These are phyloP conservation scores for Drosophila dunni DNA, from an alignment of 1,140 invertebrate genomes.

Conservation along the genomic window DNA sequence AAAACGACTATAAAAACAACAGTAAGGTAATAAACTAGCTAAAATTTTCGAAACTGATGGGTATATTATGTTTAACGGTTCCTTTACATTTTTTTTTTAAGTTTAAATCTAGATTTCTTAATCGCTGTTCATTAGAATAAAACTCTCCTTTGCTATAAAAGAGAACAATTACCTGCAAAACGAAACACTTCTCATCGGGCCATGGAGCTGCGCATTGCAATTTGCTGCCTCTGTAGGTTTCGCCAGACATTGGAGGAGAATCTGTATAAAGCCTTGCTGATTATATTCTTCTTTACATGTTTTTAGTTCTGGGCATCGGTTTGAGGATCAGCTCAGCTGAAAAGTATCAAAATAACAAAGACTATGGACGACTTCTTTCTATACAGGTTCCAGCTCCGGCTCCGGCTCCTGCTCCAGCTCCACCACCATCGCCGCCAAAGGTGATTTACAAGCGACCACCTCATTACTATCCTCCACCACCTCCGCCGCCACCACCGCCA, in stretches of 20 bases:
- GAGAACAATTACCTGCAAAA: constrained; percentile 30
- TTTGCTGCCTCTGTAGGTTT: constrained; percentile 24
- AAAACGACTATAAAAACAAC: constrained; percentile 17
- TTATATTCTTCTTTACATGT: neutral
- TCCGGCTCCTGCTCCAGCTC: neutral
- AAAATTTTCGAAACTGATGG: constrained; percentile 10
- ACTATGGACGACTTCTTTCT: constrained; percentile 10
- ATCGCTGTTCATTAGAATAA: constrained; percentile 22
- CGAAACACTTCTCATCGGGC: constrained; percentile 23
- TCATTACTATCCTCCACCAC: constrained; percentile 29
- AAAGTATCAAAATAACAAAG: neutral
- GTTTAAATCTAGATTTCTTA: constrained; percentile 3
- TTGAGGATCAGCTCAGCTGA: constrained; percentile 6
- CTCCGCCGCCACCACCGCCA: constrained; percentile 9
- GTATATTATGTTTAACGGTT: constrained; percentile 39
- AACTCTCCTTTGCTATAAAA: constrained; percentile 30
- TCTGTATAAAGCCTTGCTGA: neutral
- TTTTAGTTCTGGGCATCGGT: constrained; percentile 14
- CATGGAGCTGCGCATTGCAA: constrained; percentile 25
- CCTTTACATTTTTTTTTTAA: neutral
- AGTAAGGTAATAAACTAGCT: constrained; percentile 39
- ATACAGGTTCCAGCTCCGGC: constrained; percentile 5
- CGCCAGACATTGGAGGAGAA: neutral
- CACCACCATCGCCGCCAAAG: constrained; percentile 17
- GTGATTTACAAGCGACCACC: constrained; percentile 27